These are phyloP conservation scores for Donacobius atricapilla DNA, from an alignment of 2,113 vertebrate genomes.

Conservation along the genomic window DNA sequence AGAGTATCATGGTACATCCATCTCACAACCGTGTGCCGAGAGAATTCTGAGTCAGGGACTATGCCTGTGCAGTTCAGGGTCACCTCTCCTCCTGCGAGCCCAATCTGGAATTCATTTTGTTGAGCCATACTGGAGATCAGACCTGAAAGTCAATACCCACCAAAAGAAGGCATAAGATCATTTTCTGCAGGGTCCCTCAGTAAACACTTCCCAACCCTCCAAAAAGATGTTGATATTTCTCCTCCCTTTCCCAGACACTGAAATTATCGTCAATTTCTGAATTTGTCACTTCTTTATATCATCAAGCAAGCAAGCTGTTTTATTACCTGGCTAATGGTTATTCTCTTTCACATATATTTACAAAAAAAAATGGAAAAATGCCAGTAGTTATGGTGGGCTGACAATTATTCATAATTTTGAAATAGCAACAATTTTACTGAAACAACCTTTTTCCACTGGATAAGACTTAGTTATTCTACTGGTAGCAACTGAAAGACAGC, in stretches of 20 bases:
- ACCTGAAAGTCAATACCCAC: slow-evolving; percentile 24
- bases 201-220: neutral
- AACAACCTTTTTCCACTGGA: neutral
- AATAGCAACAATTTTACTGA: neutral
- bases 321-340: neutral
- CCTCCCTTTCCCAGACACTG: neutral
- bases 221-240: neutral
- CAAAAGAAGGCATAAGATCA: neutral
- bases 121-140: neutral
- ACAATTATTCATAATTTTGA: neutral
- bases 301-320: neutral
- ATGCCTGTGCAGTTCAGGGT: neutral
- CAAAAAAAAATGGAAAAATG: neutral
- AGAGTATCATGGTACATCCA: neutral
- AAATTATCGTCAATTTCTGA: neutral
- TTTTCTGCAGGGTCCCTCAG: neutral
- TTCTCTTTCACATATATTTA: neutral
- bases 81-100: neutral
- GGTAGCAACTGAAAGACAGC: neutral
- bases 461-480: neutral
- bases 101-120: neutral
- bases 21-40: rapidly evolving
- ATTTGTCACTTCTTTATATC: neutral
- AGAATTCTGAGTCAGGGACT: rapidly evolving
- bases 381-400: neutral